phyloP scores from a whole-genome alignment of 2,888 invertebrate species.

The Perithous albicinctus region DNA sequence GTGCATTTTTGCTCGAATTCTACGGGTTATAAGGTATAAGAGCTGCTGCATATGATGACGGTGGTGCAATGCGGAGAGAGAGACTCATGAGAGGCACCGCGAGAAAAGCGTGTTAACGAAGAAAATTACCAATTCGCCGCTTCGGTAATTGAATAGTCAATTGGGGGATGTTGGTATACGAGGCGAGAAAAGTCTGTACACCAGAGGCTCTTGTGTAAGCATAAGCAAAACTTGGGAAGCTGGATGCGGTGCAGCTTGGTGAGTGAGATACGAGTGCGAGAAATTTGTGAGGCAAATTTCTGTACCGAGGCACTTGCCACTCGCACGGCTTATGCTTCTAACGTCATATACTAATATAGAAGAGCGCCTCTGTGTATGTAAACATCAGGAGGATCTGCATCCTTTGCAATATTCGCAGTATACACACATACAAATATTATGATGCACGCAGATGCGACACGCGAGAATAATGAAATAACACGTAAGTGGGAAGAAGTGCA shows the following conservation, averaged over 20 bases:
- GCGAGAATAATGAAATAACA: conserved; percentile 55
- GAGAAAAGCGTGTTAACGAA: conserved; percentile 61
- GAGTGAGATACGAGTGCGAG: conserved; percentile 47
- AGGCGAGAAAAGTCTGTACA: conserved; percentile 61
- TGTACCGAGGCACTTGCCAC: conserved; percentile 55
- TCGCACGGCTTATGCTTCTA: conserved; percentile 47
- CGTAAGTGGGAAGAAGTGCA: conserved; percentile 49
- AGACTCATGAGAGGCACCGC: not conserved
- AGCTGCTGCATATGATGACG: conserved; percentile 17
- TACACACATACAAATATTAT: not conserved
- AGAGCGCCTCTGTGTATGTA: conserved; percentile 43
- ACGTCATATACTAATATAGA: not conserved
- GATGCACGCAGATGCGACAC: conserved; percentile 31
- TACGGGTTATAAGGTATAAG: not conserved
- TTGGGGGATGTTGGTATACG: conserved; percentile 36
- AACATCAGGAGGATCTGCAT: no score
- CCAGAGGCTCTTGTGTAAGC: conserved; percentile 14
- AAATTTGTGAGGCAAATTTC: conserved; percentile 67
- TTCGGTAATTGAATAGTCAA: conserved; percentile 67
- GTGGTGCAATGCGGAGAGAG: conserved; percentile 30
- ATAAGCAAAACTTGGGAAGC: conserved; percentile 34
- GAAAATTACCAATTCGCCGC: conserved; percentile 68
- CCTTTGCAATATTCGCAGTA: conserved; percentile 19
- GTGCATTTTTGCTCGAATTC: conserved; percentile 27
- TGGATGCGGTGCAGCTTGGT: not conserved